phyloP scores from a whole-genome alignment of 2,797 vertebrate species.

The Lepus oiostolus region DNA sequence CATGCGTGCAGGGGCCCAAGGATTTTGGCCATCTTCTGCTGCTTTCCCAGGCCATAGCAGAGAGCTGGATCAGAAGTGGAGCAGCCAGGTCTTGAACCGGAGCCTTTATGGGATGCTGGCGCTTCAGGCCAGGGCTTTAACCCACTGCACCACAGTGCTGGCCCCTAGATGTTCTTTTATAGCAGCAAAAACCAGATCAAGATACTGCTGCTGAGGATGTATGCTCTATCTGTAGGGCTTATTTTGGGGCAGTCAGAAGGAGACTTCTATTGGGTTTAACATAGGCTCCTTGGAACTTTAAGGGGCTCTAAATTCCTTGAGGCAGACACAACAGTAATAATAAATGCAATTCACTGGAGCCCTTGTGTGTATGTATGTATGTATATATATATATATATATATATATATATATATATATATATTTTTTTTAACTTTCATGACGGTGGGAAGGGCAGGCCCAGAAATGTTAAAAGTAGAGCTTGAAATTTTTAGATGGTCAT shows the following conservation, averaged over 20 bases:
- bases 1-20: too few species aligned
- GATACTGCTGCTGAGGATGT: neutral
- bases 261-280: neutral
- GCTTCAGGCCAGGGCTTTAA: too few species aligned
- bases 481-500: neutral
- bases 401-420: too few species aligned
- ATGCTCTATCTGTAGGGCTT: neutral
- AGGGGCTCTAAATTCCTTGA: neutral
- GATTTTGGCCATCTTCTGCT: too few species aligned
- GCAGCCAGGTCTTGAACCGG: too few species aligned
- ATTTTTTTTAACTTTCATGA: neutral
- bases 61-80: too few species aligned
- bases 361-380: neutral
- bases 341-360: neutral
- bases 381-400: too few species aligned
- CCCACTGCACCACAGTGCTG: too few species aligned
- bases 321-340: neutral
- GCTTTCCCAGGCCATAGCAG: too few species aligned
- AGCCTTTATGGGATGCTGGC: too few species aligned
- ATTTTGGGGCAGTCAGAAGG: neutral
- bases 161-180: neutral
- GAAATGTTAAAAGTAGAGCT: conserved; percentile 1
- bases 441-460: neutral
- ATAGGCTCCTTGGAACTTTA: neutral
- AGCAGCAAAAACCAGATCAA: neutral